A percentile compares a stretch with the other conserved stretches of the same genome.
Evolutionary conservation across 2,797 vertebrate genomes (phyloP).

Genomic region (Sebastes taczanowskii): DNA sequence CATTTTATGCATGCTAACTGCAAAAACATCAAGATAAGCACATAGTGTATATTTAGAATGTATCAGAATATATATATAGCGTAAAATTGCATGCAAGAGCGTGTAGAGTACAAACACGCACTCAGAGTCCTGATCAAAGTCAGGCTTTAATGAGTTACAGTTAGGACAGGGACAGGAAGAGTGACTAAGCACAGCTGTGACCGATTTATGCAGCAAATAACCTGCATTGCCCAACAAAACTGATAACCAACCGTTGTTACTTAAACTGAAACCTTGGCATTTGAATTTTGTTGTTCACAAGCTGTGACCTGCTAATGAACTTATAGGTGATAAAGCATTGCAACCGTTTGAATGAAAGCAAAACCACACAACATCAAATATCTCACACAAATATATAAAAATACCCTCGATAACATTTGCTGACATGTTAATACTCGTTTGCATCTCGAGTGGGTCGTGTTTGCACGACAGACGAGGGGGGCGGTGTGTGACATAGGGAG

Average conservation of each 20-base stretch:
- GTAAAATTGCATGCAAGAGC: neutral
- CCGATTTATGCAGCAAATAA: conserved; percentile 16
- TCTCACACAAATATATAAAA: neutral
- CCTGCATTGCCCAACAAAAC: neutral
- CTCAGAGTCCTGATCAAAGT: conserved; percentile 53
- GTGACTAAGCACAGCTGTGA: conserved; percentile 41
- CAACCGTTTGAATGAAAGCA: neutral
- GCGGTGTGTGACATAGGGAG: conserved; percentile 2
- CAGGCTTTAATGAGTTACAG: conserved; percentile 60
- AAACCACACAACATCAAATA: neutral
- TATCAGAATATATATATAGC: neutral
- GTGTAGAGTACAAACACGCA: neutral
- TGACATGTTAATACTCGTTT: conserved; percentile 15
- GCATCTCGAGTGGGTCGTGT: conserved; percentile 22
- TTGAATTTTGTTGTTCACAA: neutral
- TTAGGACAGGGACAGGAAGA: conserved; percentile 32
- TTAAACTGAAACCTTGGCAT: neutral
- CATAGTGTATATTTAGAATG: neutral
- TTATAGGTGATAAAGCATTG: neutral
- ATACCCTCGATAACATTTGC: neutral
- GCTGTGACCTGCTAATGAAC: neutral
- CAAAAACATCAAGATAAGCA: neutral
- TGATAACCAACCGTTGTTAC: neutral
- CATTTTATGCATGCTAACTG: neutral
- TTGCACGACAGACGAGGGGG: conserved; percentile 9